Conservation (phyloP, 2,797 vertebrate species). For the Champsocephalus gunnari region DNA sequence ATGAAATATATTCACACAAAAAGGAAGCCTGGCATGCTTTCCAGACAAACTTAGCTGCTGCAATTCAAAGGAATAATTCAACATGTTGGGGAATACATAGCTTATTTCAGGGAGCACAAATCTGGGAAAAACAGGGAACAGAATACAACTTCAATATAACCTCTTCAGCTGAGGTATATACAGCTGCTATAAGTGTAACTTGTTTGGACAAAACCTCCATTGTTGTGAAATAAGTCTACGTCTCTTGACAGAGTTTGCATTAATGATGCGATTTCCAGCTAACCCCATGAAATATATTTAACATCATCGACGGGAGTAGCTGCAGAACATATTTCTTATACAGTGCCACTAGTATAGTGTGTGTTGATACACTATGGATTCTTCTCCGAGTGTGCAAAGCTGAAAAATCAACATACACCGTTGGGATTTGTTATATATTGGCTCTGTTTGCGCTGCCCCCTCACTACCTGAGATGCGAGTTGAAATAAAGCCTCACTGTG, state of each 20-base stretch:
- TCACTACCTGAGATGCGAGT: conserved; percentile 18
- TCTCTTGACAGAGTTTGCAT: neutral
- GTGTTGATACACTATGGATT: neutral
- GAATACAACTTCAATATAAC: too few relatives aligned
- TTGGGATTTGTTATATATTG: conserved; percentile 32
- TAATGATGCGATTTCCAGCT: conserved; percentile 4
- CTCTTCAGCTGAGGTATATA: too few relatives aligned
- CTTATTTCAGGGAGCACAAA: neutral
- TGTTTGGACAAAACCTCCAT: neutral
- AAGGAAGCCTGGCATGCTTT: neutral
- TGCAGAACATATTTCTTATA: conserved; percentile 13
- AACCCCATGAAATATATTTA: conserved; percentile 17
- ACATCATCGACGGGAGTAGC: conserved; percentile 9
- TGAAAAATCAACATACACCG: conserved; percentile 26
- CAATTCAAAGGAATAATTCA: neutral
- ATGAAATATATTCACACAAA: conserved; percentile 11
- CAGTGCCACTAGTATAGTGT: neutral
- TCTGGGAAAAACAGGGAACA: neutral
- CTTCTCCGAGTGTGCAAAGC: conserved; percentile 7
- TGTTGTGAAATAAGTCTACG: conserved; percentile 11
- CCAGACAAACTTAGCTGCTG: neutral
- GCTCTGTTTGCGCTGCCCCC: conserved; percentile 21
- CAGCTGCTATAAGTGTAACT: neutral
- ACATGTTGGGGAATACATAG: neutral
- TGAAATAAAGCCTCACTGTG: conserved; percentile 18